Evolutionary conservation across 2,888 invertebrate species (phyloP), one percentile per base, ranked within the genome.

Genomic region (Ichneumon xanthorius): DNA sequence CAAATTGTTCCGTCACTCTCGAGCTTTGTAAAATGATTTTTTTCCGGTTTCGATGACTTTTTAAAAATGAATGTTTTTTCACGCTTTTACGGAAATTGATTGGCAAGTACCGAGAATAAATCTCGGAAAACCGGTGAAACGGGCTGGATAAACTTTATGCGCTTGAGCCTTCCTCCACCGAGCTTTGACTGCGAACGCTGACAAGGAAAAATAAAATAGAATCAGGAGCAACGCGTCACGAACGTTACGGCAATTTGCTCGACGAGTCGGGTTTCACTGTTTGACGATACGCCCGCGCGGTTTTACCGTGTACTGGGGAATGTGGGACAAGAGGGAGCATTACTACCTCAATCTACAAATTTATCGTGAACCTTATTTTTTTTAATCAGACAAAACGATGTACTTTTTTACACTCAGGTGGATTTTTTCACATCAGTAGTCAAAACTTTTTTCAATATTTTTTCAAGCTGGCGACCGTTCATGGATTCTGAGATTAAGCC

Each of bases 201-300:
- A 22, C 9, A 53, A 11, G 11, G 61, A 45, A 33, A 76, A 19
- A 68, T 5, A n/a, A 68, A 22, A 63, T 33, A 53, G 53, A 55
- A 55, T 67, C 37, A 58, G 50, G 53, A 81, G 22, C 30, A 26
- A 65, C 4, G 19, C 77, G 45, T 45, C 61, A 70, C 50, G 50
- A n/a, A 16, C 70, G 50, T 33, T 11, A 30, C 26, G 58, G 37
- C 50, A 81, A 61, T 70, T 70, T 50, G n/a, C n/a, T 50, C n/a
- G 58, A 72, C 40, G 40, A 67, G 30, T 73, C 55, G 11, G 53
- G 16, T 37, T 55, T 40, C 14, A 50, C 0, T 70, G 48, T 70
- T 30, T 45, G 11, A 5, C 26, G 16, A 30, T 6, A 30, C 61
- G 9, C n/a, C 22, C 26, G 16, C 61, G 26, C 61, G 16, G 6